phyloP scores from a whole-genome alignment of 2,797 vertebrate genomes.

The Anabas testudineus region DNA sequence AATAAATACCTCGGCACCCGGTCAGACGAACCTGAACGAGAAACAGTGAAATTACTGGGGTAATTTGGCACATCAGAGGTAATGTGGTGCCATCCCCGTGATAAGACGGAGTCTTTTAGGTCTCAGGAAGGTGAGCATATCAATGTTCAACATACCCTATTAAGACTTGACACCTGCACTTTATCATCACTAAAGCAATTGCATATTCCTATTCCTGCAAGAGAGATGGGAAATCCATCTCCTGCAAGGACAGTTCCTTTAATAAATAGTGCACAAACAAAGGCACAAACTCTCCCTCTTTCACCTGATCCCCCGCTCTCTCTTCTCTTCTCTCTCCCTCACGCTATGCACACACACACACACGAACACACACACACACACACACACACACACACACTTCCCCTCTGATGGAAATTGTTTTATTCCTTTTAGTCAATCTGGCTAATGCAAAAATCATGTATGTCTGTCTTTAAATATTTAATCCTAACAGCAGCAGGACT shows the following conservation, averaged over 20 bases:
- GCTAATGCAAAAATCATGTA: constrained; percentile 88
- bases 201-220: constrained; percentile 78
- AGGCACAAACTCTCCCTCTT: constrained; percentile 70
- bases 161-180: constrained; percentile 81
- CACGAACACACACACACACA: constrained; percentile 19
- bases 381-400: constrained; percentile 38
- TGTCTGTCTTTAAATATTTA: constrained; percentile 85
- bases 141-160: constrained; percentile 81
- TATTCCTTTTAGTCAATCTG: constrained; percentile 84
- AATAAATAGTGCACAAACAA: constrained; percentile 79
- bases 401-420: constrained; percentile 77
- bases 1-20: constrained; percentile 23
- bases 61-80: constrained; percentile 65
- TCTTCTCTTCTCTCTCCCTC: neutral
- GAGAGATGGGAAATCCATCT: constrained; percentile 79
- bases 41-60: constrained; percentile 22
- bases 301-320: constrained; percentile 57
- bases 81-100: constrained; percentile 55
- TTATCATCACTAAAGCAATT: constrained; percentile 84
- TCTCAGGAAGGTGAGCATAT: constrained; percentile 75
- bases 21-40: constrained; percentile 14
- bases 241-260: constrained; percentile 74
- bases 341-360: neutral
- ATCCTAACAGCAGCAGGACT: constrained; percentile 80
- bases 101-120: constrained; percentile 64